phyloP scores from a whole-genome alignment of 1,140 invertebrate genomes.

The Macrobrachium rosenbergii region DNA sequence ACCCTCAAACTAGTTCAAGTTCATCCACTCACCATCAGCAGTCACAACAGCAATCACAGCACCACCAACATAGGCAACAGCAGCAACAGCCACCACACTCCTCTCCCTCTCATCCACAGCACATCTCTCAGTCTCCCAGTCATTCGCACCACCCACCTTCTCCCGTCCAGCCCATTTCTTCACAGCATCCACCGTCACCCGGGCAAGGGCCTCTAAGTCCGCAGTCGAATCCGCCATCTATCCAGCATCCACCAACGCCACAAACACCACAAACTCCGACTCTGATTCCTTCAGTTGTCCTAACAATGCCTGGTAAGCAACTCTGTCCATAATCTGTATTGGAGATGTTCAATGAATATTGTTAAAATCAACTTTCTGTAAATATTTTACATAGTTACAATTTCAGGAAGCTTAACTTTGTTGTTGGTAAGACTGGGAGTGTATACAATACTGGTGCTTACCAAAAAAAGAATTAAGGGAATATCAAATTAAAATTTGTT shows the following conservation, averaged over 20 bases:
- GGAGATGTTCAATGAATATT: too few species aligned
- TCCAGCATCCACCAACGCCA: slow-evolving; percentile 52
- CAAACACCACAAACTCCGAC: slow-evolving; percentile 53
- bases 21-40: slow-evolving; percentile 43
- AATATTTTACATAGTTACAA: background rate
- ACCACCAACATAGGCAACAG: slow-evolving; percentile 15
- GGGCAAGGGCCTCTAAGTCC: slow-evolving; percentile 51
- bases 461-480: too few species aligned
- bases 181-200: slow-evolving; percentile 44
- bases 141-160: slow-evolving; percentile 52
- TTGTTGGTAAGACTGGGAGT: too few species aligned
- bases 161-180: slow-evolving; percentile 48
- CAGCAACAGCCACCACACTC: slow-evolving; percentile 29
- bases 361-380: background rate
- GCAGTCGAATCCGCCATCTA: slow-evolving; percentile 2
- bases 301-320: slow-evolving; percentile 28
- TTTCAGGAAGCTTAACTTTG: too few species aligned
- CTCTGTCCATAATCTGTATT: background rate
- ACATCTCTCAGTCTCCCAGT: slow-evolving; percentile 29
- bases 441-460: too few species aligned
- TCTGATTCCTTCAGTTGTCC: slow-evolving; percentile 37
- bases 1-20: slow-evolving; percentile 37
- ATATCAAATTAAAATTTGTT: too few species aligned
- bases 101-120: slow-evolving; percentile 4
- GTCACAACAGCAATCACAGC: slow-evolving; percentile 40